phyloP scores from a whole-genome alignment of 2,888 invertebrate genomes.

The Tetropium fuscum region DNA sequence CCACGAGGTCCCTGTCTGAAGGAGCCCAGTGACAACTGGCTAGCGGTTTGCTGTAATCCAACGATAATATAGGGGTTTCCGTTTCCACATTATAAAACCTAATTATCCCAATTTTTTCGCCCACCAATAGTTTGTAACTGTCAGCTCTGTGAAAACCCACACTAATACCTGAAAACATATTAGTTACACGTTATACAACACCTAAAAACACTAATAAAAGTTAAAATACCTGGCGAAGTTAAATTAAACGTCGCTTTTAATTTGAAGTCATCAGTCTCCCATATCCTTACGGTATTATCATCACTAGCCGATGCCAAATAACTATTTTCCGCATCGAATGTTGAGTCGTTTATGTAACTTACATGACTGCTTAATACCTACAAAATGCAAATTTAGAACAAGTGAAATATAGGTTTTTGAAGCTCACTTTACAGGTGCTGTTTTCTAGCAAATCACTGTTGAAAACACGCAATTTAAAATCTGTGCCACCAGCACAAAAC shows the following conservation, averaged over 20 bases:
- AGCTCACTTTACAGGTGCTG: constrained; percentile 66
- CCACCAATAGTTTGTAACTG: constrained; percentile 77
- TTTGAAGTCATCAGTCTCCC: constrained; percentile 70
- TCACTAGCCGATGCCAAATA: constrained; percentile 81
- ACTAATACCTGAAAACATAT: constrained; percentile 69
- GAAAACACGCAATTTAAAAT: constrained; percentile 70
- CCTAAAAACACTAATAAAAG: too few species aligned
- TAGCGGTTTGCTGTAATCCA: constrained; percentile 74
- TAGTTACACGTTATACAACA: too few species aligned
- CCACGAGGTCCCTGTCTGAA: constrained; percentile 72
- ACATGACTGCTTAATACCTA: constrained; percentile 74
- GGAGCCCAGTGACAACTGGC: constrained; percentile 79
- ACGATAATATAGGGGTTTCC: constrained; percentile 75
- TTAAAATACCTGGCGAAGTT: constrained; percentile 72
- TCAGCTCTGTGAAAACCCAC: constrained; percentile 80
- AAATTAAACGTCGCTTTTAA: constrained; percentile 72
- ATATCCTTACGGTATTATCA: constrained; percentile 80
- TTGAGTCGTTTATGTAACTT: constrained; percentile 77
- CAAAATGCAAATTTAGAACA: constrained; percentile 26
- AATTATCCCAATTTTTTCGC: constrained; percentile 80
- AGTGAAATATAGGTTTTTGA: constrained; percentile 4
- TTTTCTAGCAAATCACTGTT: constrained; percentile 69
- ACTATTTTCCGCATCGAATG: constrained; percentile 77
- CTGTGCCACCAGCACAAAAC: constrained; percentile 70
- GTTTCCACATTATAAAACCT: constrained; percentile 79